phyloP scores from a whole-genome alignment of 2,113 vertebrate species.

The Oophaga pumilio region DNA sequence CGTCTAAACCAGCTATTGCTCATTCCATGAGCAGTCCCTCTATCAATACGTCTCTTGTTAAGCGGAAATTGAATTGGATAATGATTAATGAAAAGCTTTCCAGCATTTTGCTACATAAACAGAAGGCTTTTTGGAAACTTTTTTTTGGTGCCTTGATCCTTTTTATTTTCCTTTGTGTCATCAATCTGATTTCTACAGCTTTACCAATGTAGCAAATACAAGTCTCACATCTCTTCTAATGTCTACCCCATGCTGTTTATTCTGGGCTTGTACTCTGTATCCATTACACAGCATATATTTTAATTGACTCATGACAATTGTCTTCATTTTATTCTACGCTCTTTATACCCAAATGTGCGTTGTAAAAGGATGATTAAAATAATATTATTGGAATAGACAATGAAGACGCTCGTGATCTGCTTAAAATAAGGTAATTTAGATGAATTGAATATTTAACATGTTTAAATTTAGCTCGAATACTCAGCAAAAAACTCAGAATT shows the following conservation, averaged over 20 bases:
- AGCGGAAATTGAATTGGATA: slow-evolving; percentile 47
- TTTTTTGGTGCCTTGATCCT: background rate
- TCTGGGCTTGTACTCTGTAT: background rate
- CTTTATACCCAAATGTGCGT: slow-evolving; percentile 3
- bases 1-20: slow-evolving; percentile 31
- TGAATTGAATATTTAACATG: slow-evolving; percentile 1
- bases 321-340: background rate
- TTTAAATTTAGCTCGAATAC: background rate
- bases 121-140: slow-evolving; percentile 42
- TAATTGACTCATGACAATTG: slow-evolving; percentile 22
- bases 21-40: slow-evolving; percentile 21
- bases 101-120: slow-evolving; percentile 37
- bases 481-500: background rate
- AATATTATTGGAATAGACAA: slow-evolving; percentile 19
- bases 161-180: slow-evolving; percentile 1
- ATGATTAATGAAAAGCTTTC: slow-evolving; percentile 45
- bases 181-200: background rate
- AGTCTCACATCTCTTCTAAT: background rate
- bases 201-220: background rate
- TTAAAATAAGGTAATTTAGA: slow-evolving; percentile 6
- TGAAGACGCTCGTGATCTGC: background rate
- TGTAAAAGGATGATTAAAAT: slow-evolving; percentile 20
- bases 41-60: slow-evolving; percentile 48
- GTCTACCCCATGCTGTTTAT: background rate
- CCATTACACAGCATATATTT: slow-evolving; percentile 1